Conservation (phyloP, 2,113 vertebrate species). For the Aleadryas rufinucha region DNA sequence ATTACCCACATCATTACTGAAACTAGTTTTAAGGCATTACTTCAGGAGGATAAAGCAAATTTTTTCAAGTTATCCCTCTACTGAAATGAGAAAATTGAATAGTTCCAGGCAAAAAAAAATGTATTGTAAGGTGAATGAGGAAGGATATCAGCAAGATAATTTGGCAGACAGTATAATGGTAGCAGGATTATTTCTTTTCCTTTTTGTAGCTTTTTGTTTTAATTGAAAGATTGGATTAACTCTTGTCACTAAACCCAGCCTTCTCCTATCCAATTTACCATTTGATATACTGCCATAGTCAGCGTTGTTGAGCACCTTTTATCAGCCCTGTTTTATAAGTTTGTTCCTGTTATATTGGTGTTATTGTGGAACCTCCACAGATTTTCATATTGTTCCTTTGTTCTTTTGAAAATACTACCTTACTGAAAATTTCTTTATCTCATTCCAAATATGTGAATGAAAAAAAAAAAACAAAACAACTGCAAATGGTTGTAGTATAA, state of each 20-base stretch:
- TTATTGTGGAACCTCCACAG: background rate
- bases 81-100: background rate
- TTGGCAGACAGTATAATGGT: background rate
- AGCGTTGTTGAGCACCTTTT: background rate
- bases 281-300: background rate
- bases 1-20: background rate
- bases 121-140: background rate
- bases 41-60: background rate
- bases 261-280: background rate
- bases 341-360: background rate
- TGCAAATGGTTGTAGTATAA: slow-evolving; percentile 59
- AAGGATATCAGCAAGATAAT: background rate
- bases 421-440: background rate
- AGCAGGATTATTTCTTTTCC: background rate
- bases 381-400: background rate
- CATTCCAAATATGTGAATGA: background rate
- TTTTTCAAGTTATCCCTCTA: background rate
- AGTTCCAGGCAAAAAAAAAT: background rate
- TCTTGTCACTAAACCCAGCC: background rate
- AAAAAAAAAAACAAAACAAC: background rate
- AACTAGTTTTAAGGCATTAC: background rate
- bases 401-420: background rate
- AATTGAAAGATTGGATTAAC: background rate
- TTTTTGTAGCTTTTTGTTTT: background rate
- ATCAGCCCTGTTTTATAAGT: background rate